Percentiles rank a stretch among this genome's conserved stretches.
Conservation (phyloP, 1,140 invertebrate species). For the Monochamus saltuarius region DNA sequence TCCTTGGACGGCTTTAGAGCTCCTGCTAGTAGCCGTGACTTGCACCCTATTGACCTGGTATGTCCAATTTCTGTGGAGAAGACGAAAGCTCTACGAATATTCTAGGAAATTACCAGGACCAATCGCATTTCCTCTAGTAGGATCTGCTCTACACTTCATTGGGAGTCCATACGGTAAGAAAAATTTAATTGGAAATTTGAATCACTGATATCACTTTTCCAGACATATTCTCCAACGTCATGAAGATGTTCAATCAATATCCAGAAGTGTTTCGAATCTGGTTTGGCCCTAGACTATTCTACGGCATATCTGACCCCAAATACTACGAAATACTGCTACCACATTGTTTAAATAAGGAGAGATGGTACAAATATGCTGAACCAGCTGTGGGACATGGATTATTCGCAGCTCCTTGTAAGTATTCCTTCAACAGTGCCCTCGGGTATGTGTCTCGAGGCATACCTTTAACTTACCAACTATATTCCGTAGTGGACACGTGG, state of each 20-base stretch:
- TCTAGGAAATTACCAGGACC: constrained; percentile 55
- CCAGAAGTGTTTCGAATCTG: constrained; percentile 37
- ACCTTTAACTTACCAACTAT: background rate
- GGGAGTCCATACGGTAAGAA: constrained; percentile 55
- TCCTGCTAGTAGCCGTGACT: constrained; percentile 2
- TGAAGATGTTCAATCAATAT: constrained; percentile 23
- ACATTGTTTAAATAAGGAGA: constrained; percentile 64
- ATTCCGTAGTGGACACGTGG: constrained; percentile 65
- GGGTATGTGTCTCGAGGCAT: background rate
- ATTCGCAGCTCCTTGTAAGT: constrained; percentile 64
- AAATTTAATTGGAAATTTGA: background rate
- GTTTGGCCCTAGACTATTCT: constrained; percentile 46
- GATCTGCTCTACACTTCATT: constrained; percentile 57
- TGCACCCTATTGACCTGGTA: constrained; percentile 19
- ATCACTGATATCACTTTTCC: background rate
- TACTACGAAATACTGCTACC: constrained; percentile 53
- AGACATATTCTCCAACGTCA: constrained; percentile 26
- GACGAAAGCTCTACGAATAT: constrained; percentile 39
- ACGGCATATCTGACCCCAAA: constrained; percentile 52
- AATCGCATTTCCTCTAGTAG: constrained; percentile 58
- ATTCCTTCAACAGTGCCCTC: background rate
- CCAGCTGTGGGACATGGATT: constrained; percentile 72
- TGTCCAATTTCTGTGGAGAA: constrained; percentile 25
- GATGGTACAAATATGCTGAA: constrained; percentile 68
- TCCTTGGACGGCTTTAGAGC: constrained; percentile 1